Conservation (phyloP, 2,113 vertebrate species). For the Ceyx melanurus region DNA sequence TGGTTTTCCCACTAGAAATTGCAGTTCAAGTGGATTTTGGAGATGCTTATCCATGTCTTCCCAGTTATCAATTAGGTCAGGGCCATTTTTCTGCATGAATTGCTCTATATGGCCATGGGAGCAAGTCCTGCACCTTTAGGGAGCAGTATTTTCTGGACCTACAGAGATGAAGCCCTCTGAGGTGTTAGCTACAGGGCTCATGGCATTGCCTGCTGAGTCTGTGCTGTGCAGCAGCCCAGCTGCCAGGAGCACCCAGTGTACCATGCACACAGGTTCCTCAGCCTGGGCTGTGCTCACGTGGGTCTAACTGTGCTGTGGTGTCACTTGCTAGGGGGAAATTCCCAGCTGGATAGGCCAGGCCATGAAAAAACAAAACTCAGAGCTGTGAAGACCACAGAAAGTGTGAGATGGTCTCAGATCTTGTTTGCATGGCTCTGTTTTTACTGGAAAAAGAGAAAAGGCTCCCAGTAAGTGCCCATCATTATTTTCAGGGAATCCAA, state of each 20-base stretch:
- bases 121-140: neutral
- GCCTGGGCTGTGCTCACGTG: neutral
- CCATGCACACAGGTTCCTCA: neutral
- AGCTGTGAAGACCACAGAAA: neutral
- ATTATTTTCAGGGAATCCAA: neutral
- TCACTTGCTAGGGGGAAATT: neutral
- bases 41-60: neutral
- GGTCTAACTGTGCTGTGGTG: neutral
- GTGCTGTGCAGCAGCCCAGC: neutral
- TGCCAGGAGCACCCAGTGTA: neutral
- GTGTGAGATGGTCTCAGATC: neutral
- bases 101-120: neutral
- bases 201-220: neutral
- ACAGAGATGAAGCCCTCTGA: neutral
- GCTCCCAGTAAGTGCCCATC: neutral
- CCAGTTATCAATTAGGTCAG: neutral
- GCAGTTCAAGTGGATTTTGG: neutral
- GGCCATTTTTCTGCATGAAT: neutral
- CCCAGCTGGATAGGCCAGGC: neutral
- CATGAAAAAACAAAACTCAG: neutral
- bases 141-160: neutral
- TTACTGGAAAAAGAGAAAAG: neutral
- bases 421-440: neutral
- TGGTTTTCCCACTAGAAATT: neutral
- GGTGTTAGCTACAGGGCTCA: fast-evolving